Evolutionary conservation across 2,888 invertebrate genomes (phyloP).

Genomic region (Tetanocera ferruginea): DNA sequence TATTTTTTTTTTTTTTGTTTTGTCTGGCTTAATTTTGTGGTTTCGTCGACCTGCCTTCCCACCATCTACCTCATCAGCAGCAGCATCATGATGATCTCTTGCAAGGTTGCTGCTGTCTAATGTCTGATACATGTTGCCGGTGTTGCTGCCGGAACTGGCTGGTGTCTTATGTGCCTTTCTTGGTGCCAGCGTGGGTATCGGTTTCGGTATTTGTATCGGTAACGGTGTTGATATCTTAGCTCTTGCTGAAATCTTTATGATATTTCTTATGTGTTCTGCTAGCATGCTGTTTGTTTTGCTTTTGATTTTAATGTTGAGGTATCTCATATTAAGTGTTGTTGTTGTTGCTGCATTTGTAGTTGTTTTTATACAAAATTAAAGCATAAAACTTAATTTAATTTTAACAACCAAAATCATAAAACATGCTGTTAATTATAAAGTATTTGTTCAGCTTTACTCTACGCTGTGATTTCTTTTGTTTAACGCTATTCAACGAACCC

Average conservation of each 20-base stretch:
- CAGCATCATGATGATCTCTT: too few species aligned
- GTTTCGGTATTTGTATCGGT: neutral
- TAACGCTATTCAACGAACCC: neutral
- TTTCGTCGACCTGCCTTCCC: neutral
- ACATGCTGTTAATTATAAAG: slow-evolving; percentile 5
- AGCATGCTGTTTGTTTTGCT: neutral
- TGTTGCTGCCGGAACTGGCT: neutral
- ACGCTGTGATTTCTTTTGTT: neutral
- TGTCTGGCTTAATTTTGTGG: neutral
- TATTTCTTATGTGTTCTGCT: neutral
- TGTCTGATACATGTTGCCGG: neutral
- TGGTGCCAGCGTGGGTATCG: neutral
- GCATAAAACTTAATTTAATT: slow-evolving; percentile 8
- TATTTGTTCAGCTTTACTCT: neutral
- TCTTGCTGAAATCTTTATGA: neutral
- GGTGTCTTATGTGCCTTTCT: neutral
- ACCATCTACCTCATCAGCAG: neutral
- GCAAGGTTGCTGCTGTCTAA: too few species aligned
- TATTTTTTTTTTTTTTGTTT: neutral
- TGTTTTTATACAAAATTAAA: neutral
- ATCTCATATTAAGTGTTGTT: neutral
- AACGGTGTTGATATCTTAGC: neutral
- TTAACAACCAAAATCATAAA: slow-evolving; percentile 1
- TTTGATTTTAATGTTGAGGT: neutral
- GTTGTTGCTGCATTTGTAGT: slow-evolving; percentile 8